phyloP scores from a whole-genome alignment of 2,113 vertebrate species.

The Notechis scutatus region DNA sequence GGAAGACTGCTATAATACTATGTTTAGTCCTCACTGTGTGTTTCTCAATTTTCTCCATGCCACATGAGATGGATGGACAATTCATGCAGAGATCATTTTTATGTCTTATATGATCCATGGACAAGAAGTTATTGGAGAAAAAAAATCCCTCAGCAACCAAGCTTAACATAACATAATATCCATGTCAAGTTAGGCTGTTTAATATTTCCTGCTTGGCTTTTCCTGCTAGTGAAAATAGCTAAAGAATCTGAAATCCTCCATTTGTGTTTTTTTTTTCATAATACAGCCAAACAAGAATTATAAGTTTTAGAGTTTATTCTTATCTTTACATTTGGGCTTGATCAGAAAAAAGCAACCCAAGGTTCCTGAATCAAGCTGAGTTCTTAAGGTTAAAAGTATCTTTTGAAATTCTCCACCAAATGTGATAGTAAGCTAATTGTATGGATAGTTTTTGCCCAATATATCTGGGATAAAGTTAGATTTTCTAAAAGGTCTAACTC shows the following conservation, averaged over 20 bases:
- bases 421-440: not conserved
- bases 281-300: not conserved
- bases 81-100: not conserved
- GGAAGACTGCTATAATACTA: not conserved
- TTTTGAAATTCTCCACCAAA: not conserved
- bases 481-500: not conserved
- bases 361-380: not conserved
- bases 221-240: not conserved
- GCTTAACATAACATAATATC: not conserved
- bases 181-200: not conserved
- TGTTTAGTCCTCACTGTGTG: not conserved
- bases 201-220: not conserved
- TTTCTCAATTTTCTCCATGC: not conserved
- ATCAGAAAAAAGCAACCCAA: not conserved
- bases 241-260: not conserved
- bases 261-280: not conserved
- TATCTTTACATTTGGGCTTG: not conserved
- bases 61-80: not conserved
- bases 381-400: not conserved
- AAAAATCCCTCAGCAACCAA: not conserved
- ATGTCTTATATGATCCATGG: not conserved
- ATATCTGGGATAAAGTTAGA: not conserved
- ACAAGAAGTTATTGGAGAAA: not conserved
- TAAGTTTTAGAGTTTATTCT: not conserved
- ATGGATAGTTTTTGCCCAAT: not conserved